These are phyloP conservation scores for Yponomeuta cagnagella DNA, from an alignment of 2,888 invertebrate genomes.

Conservation along the genomic window DNA sequence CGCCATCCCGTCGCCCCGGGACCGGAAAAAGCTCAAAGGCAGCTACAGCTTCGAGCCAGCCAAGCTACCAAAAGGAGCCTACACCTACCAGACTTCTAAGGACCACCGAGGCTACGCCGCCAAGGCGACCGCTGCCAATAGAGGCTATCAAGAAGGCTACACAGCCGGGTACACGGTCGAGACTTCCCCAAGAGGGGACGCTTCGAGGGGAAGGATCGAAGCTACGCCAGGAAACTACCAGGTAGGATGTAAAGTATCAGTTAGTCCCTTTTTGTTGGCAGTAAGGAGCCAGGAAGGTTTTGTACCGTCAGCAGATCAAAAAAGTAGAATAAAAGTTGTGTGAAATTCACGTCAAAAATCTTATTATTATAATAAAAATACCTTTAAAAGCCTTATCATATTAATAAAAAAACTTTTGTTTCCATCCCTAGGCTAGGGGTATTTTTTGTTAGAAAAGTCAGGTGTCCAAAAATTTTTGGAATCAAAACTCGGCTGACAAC, in stretches of 20 bases:
- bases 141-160: not conserved
- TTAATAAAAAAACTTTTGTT: too few relatives aligned
- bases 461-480: too few relatives aligned
- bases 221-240: not conserved
- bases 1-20: slow-evolving; percentile 26
- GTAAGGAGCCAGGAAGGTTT: too few relatives aligned
- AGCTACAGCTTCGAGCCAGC: slow-evolving; percentile 7
- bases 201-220: not conserved
- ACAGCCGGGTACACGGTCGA: not conserved
- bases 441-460: too few relatives aligned
- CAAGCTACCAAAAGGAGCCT: not conserved
- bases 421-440: too few relatives aligned
- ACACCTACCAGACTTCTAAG: not conserved
- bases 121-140: not conserved
- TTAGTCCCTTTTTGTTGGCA: too few relatives aligned
- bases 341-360: too few relatives aligned
- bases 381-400: too few relatives aligned
- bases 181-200: not conserved
- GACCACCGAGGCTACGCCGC: not conserved
- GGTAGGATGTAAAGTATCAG: not conserved
- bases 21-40: slow-evolving; percentile 15
- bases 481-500: too few relatives aligned
- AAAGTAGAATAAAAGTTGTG: too few relatives aligned
- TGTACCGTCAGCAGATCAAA: too few relatives aligned
- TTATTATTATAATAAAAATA: too few relatives aligned